Evolutionary conservation across 2,888 invertebrate genomes (phyloP).

Genomic region (Entomobrya multifasciata): DNA sequence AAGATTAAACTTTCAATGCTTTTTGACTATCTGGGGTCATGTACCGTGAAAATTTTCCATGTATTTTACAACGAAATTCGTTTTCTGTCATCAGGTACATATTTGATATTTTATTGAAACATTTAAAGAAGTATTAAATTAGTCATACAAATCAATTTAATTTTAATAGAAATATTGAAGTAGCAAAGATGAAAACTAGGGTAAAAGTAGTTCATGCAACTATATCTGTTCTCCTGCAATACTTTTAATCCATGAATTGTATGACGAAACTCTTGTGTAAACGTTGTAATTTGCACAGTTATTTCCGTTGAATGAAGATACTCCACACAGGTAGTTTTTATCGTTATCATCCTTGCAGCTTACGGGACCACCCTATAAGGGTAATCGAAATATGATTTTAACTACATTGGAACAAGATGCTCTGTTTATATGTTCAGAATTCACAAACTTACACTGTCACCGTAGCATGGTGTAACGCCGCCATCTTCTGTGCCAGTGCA

Average conservation of each 20-base stretch:
- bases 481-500: slow-evolving; percentile 70
- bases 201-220: too few species aligned
- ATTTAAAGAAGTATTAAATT: too few species aligned
- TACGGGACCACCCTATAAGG: slow-evolving; percentile 58
- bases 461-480: slow-evolving; percentile 68
- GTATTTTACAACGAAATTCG: too few species aligned
- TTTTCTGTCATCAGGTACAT: too few species aligned
- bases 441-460: slow-evolving; percentile 41
- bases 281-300: slow-evolving; percentile 71
- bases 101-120: too few species aligned
- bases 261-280: slow-evolving; percentile 67
- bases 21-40: too few species aligned
- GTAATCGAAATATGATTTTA: not conserved
- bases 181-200: too few species aligned
- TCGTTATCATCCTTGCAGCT: slow-evolving; percentile 55
- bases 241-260: slow-evolving; percentile 51
- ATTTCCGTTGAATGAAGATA: slow-evolving; percentile 69
- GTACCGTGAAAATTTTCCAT: too few species aligned
- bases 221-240: slow-evolving; percentile 44
- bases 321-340: slow-evolving; percentile 59
- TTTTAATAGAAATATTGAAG: too few species aligned
- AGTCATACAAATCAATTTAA: too few species aligned
- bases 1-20: too few species aligned
- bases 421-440: not conserved
- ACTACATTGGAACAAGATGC: not conserved